Evolutionary conservation across 2,113 vertebrate genomes (phyloP).

Genomic region (Hypanus sabinus): DNA sequence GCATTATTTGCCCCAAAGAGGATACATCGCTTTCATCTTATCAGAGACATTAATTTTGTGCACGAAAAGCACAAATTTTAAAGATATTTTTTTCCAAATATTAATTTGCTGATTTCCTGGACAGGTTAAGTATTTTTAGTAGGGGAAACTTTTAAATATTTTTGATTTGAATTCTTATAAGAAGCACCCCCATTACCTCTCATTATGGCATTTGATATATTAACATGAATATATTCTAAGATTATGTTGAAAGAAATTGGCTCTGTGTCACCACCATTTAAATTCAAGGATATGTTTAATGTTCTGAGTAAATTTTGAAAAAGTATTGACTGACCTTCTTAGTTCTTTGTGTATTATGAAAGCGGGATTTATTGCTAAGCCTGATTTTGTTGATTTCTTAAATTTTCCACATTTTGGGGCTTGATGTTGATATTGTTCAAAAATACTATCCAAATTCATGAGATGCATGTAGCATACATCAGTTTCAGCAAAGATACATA

Average conservation of each 20-base stretch:
- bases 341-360: background rate
- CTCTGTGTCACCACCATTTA: background rate
- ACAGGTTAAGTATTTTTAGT: constrained; percentile 17
- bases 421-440: background rate
- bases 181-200: background rate
- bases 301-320: background rate
- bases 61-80: background rate
- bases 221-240: background rate
- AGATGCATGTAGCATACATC: background rate
- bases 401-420: background rate
- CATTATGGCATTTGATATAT: background rate
- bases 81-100: constrained; percentile 12
- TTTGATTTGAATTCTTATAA: background rate
- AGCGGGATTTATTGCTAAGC: background rate
- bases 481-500: background rate
- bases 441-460: background rate
- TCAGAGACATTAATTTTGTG: constrained; percentile 10
- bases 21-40: background rate
- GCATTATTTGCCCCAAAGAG: background rate
- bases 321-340: background rate
- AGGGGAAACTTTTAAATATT: background rate
- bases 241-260: background rate
- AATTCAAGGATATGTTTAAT: background rate
- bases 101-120: constrained; percentile 1
- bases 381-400: background rate